Base-by-base conservation (phyloP, 2,113 vertebrate species). In the Malaclemys terrapin region DNA sequence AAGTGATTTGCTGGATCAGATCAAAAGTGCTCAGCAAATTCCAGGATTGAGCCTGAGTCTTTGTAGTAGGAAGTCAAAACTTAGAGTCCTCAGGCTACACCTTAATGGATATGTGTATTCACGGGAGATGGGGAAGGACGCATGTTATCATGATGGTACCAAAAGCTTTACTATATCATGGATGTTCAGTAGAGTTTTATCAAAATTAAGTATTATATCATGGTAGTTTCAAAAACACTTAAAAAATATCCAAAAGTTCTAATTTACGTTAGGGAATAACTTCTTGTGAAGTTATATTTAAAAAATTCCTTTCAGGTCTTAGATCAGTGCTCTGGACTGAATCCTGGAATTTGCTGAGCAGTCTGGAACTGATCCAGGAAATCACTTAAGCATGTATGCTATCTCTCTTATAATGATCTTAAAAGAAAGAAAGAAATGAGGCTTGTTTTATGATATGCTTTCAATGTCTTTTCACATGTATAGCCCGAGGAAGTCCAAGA, bases 401-500 rank as follows among this genome's bases (percentile, higher is more conserved):
- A 42, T 42, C 54, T 82, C 24, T 57, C n/a, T 82, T 45, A 19
- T 42, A 45, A 82, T 82, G 38, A 9, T 27, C 14, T 47, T 47
- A 52, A 42, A 54, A n/a, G 54, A 82, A 42, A 27, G 24, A 86
- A 76, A 82, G 53, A 88, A 84, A 76, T 8, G 1, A 93, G 82
- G 24, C 25, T 81, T 81, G 3, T 27, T 89, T 82, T n/a, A 92
- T 50, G 38, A 72, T 65, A 89, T 89, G 8, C 85, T 95, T 87
- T 81, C 88, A 91, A 92, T 6, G 11, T 95, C 93, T 96, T 97
- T 95, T 95, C 25, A 86, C 80, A 90, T 89, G 94, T 98, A 94
- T 97, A 99, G 99, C 98, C 50, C 98, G 98, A 89, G 99, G 99
- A 91, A 98, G 98, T 95, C 99, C 99, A 76, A 99, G 99, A 91